A percentile compares a stretch with the other conserved stretches of the same genome.
These are phyloP conservation scores for Beris chalybata DNA, from an alignment of 2,888 invertebrate genomes.

Conservation along the genomic window DNA sequence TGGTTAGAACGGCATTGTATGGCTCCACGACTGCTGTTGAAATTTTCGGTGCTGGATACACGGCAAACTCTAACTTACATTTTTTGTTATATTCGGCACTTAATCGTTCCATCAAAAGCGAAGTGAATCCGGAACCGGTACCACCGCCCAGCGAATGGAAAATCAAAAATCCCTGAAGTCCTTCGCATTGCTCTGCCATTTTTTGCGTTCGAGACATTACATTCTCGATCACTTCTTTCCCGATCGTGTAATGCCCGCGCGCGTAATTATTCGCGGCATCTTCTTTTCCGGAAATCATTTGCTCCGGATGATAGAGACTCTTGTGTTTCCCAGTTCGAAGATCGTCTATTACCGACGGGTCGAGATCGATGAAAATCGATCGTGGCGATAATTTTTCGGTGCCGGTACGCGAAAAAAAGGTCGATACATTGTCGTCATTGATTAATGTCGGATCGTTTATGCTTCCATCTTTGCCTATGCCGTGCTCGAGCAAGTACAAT, in stretches of 20 bases:
- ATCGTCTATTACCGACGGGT: conserved; percentile 81
- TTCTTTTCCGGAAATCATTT: conserved; percentile 83
- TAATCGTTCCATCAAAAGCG: conserved; percentile 79
- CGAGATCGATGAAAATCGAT: conserved; percentile 83
- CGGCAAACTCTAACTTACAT: conserved; percentile 71
- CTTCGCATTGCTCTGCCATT: conserved; percentile 78
- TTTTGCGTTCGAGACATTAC: conserved; percentile 74
- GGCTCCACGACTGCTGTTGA: conserved; percentile 91
- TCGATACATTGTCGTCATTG: conserved; percentile 62
- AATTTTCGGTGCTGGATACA: conserved; percentile 59
- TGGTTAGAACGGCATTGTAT: conserved; percentile 85
- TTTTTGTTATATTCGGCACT: conserved; percentile 82
- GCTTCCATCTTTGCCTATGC: conserved; percentile 74
- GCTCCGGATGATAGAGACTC: conserved; percentile 79
- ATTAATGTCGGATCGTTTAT: conserved; percentile 58
- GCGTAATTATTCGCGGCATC: conserved; percentile 89
- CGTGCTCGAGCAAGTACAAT: conserved; percentile 76
- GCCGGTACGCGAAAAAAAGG: conserved; percentile 77
- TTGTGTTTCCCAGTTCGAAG: conserved; percentile 67
- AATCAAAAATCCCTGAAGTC: conserved; percentile 81
- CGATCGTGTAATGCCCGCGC: conserved; percentile 83
- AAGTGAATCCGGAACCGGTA: conserved; percentile 83
- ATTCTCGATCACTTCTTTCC: conserved; percentile 74
- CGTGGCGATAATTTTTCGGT: conserved; percentile 84
- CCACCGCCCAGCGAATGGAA: conserved; percentile 87